Percentiles rank a stretch among this genome's conserved stretches.
Evolutionary conservation across 2,888 invertebrate species (phyloP).

Genomic region (Hemaris fuciformis): DNA sequence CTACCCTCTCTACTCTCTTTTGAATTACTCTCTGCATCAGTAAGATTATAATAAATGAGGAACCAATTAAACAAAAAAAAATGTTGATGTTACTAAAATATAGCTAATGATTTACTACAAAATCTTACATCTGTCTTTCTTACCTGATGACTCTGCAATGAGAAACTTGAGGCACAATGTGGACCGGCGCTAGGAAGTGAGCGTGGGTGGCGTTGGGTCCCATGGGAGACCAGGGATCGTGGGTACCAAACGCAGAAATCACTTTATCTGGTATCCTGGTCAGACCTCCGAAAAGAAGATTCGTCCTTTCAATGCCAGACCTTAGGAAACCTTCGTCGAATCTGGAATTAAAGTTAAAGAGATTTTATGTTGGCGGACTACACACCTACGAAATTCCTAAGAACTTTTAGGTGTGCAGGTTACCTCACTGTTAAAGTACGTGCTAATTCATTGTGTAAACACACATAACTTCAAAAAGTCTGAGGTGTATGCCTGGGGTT

Average conservation of each 20-base stretch:
- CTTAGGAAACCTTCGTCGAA: constrained; percentile 52
- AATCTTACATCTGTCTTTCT: neutral
- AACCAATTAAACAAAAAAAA: too few relatives aligned
- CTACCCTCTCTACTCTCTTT: too few relatives aligned
- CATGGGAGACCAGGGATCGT: constrained; percentile 67
- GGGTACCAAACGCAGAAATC: constrained; percentile 54
- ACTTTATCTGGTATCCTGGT: constrained; percentile 53
- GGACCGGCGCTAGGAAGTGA: constrained; percentile 50
- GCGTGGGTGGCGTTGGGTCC: constrained; percentile 49
- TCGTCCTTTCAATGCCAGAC: constrained; percentile 66
- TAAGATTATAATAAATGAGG: too few relatives aligned
- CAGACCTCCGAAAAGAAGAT: constrained; percentile 60
- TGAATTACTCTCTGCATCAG: too few relatives aligned
- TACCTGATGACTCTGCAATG: constrained; percentile 59
- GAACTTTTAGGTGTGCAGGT: too few relatives aligned
- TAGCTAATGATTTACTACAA: neutral
- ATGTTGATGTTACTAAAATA: too few relatives aligned
- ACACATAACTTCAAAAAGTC: too few relatives aligned
- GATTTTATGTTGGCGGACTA: too few relatives aligned
- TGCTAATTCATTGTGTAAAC: too few relatives aligned
- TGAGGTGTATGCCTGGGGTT: too few relatives aligned
- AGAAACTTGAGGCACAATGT: constrained; percentile 50
- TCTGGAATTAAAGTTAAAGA: constrained; percentile 32
- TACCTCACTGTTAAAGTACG: too few relatives aligned
- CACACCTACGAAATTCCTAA: too few relatives aligned